Evolutionary conservation across 2,113 vertebrate species (phyloP), one percentile per base, ranked within the genome.

Genomic region (Pterocles burchelli): DNA sequence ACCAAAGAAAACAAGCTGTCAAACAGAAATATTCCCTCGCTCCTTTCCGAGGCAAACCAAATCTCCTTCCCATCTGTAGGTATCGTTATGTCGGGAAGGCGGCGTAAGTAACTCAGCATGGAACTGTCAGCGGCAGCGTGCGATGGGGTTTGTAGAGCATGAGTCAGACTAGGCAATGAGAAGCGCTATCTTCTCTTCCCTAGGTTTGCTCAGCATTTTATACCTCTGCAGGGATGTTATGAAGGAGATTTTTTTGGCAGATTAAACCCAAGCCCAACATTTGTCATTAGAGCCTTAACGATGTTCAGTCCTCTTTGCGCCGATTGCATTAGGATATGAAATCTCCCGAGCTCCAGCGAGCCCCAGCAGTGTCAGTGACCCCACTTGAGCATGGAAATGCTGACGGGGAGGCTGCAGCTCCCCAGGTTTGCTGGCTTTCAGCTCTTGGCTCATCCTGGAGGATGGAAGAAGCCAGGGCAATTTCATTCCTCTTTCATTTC

Each of bases 1-100:
- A 95, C 93, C 81, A 97, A 96, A 92, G 86, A 61, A 96, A 96
- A 94, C 95, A 95, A 90, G 71, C 94, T 93, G 96, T 94, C 93
- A 95, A 7, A 11, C 4, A 54, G 92, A 92, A 93, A 93, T 82
- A 96, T 73, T 17, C 91, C 84, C 81, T 61, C 6, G 18, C 75
- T 55, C 18, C 68, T 88, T 74, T 41, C 21, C 1, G 14, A 59
- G 73, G 76, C 88, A 10, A 34, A 62, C 48, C 65, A 33, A 67
- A 66, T 51, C 93, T 93, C 90, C 89, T 65, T 92, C 90, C 95
- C 92, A 75, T 90, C 94, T 87, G 93, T 11, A 82, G 79, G 90
- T 68, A 66, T 0, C 3, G 48, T 49, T 22, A 22, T 43, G 89
- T 38, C 3, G 5, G 90, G 95, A 52, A 93, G 65, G 92, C 85